Evolutionary conservation across 2,888 invertebrate species (phyloP).

Genomic region (Microctonus brassicae): DNA sequence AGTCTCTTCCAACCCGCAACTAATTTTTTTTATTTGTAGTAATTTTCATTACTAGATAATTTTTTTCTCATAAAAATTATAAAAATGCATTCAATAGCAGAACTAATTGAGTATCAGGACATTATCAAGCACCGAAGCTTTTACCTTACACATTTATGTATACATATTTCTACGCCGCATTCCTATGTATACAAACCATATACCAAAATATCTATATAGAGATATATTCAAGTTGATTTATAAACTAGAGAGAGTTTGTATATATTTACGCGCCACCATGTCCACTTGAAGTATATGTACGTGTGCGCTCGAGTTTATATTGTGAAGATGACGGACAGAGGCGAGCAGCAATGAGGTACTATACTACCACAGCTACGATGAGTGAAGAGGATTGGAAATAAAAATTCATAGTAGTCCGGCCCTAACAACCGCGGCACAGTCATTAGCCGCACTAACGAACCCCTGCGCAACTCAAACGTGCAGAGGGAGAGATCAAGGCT

Average conservation of each 20-base stretch:
- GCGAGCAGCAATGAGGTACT: neutral
- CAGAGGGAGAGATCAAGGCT: constrained; percentile 18
- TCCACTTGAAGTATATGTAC: neutral
- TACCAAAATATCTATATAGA: no score
- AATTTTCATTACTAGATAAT: no score
- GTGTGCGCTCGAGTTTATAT: neutral
- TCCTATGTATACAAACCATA: no score
- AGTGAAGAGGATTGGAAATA: neutral
- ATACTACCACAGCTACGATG: neutral
- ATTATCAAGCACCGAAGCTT: no score
- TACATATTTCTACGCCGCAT: no score
- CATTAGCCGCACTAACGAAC: constrained; percentile 42
- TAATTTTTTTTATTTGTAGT: no score
- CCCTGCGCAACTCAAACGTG: constrained; percentile 13
- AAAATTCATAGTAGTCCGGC: constrained; percentile 4
- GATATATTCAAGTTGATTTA: neutral
- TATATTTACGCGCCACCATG: neutral
- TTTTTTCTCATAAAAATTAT: no score
- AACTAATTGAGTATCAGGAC: no score
- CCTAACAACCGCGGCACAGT: constrained; percentile 35
- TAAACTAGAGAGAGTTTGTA: neutral
- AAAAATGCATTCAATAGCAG: no score
- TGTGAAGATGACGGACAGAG: neutral
- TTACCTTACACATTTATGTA: no score
- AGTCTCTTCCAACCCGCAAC: no score